These are phyloP conservation scores for Malaclemys terrapin DNA, from an alignment of 2,113 vertebrate species.

Conservation along the genomic window DNA sequence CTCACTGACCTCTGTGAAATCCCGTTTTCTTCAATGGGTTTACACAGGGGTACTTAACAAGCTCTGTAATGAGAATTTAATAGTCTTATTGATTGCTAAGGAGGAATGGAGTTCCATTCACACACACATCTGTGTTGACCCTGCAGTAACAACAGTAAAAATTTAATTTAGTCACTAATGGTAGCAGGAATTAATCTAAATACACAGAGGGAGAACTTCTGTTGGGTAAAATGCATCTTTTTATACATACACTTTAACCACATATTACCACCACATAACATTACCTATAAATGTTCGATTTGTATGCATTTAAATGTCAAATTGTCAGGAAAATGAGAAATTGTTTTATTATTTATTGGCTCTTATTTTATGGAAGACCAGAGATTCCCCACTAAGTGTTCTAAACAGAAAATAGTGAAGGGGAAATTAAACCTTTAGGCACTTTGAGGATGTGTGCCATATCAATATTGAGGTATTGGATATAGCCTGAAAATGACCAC, in stretches of 20 bases:
- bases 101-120: background rate
- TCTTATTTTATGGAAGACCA: constrained; percentile 77
- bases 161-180: constrained; percentile 2
- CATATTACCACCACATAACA: background rate
- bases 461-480: constrained; percentile 67
- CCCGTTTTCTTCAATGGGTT: background rate
- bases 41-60: background rate
- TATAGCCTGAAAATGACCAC: constrained; percentile 60
- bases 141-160: constrained; percentile 12
- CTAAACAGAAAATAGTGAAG: constrained; percentile 62
- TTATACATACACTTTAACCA: constrained; percentile 1
- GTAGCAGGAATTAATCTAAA: constrained; percentile 1
- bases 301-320: background rate
- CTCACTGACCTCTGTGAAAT: background rate
- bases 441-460: constrained; percentile 82
- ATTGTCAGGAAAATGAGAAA: constrained; percentile 6
- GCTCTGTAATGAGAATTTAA: accelerated
- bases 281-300: background rate
- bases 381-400: constrained; percentile 68
- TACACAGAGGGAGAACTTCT: background rate
- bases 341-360: constrained; percentile 47
- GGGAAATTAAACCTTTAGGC: constrained; percentile 77
- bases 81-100: background rate
- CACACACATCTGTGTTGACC: background rate
- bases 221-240: background rate